These are phyloP conservation scores for Lysandra coridon DNA, from an alignment of 2,888 invertebrate species.

Conservation along the genomic window DNA sequence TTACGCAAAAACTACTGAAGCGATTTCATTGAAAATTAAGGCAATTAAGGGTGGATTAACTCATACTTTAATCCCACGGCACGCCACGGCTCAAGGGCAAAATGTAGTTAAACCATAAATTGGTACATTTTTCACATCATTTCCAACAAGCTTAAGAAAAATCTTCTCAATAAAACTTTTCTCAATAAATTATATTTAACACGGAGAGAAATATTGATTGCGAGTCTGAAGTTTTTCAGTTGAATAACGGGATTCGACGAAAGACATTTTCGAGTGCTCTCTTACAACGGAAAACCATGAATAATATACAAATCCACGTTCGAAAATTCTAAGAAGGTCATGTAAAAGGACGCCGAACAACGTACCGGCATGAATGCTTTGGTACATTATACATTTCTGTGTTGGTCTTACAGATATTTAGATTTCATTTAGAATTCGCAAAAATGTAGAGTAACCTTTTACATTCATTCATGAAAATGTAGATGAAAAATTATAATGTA, in stretches of 20 bases:
- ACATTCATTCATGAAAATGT: not conserved
- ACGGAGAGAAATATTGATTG: not conserved
- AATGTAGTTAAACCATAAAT: not conserved
- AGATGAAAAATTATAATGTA: not conserved
- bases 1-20: not conserved
- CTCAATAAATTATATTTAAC: not conserved
- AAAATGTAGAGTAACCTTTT: not conserved
- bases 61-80: not conserved
- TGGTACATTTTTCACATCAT: not conserved
- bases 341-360: conserved; percentile 6
- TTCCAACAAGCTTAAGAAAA: not conserved
- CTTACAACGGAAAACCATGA: not conserved
- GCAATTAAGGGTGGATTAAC: not conserved
- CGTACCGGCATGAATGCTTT: not conserved
- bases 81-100: not conserved
- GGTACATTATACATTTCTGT: not conserved
- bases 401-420: not conserved
- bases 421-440: not conserved
- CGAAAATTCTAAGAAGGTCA: not conserved
- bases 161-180: not conserved
- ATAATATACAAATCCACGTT: conserved; percentile 5
- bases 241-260: not conserved
- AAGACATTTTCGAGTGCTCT: not conserved
- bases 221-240: not conserved
- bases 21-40: not conserved